phyloP scores from a whole-genome alignment of 1,140 invertebrate species.

The Phymorhynchus buccinoides region DNA sequence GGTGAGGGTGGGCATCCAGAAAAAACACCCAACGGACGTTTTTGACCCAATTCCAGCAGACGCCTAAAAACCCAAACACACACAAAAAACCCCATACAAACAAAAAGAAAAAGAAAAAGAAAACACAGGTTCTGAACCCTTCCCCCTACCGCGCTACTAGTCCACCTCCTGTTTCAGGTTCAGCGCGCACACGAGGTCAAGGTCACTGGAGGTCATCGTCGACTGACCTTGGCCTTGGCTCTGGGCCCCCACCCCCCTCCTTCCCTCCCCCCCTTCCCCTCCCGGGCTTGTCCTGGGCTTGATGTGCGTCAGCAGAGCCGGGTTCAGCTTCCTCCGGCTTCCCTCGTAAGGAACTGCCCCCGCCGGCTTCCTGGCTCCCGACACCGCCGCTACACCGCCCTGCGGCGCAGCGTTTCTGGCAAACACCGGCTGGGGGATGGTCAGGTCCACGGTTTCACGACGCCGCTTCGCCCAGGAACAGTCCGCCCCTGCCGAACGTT shows the following conservation, averaged over 20 bases:
- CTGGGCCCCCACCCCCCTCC: neutral
- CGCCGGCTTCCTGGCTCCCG: neutral
- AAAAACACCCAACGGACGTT: no score
- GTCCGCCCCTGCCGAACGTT: constrained; percentile 8
- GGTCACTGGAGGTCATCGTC: neutral
- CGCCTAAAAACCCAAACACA: no score
- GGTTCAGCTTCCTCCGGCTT: constrained; percentile 27
- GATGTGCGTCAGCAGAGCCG: constrained; percentile 28
- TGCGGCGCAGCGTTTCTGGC: neutral
- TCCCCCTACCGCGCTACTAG: no score
- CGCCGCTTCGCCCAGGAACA: neutral
- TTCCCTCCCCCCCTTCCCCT: neutral
- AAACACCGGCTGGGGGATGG: constrained; percentile 8
- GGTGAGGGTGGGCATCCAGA: no score
- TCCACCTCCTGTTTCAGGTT: constrained; percentile 37
- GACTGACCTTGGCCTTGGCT: neutral
- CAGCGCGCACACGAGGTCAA: constrained; percentile 18
- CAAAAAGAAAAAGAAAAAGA: no score
- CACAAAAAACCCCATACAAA: no score
- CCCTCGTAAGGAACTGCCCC: constrained; percentile 22
- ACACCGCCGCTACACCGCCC: neutral
- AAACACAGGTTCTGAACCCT: no score
- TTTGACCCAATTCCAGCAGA: no score
- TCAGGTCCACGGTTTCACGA: neutral
- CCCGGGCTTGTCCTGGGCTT: constrained; percentile 25